phyloP scores from a whole-genome alignment of 2,113 vertebrate species.

The Centropus bengalensis region DNA sequence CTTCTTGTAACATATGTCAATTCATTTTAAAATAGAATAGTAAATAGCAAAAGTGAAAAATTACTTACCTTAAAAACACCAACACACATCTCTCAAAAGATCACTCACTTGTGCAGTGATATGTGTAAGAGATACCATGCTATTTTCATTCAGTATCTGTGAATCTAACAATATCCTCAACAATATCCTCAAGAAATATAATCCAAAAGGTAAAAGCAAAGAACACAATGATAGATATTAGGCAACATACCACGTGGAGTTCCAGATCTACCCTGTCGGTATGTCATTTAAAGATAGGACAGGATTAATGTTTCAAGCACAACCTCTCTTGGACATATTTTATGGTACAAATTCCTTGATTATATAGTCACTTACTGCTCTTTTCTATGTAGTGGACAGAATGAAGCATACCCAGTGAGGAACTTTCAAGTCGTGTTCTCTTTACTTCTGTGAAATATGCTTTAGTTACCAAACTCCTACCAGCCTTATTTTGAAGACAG shows the following conservation, averaged over 20 bases:
- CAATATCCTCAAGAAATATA: background rate
- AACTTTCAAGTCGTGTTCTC: background rate
- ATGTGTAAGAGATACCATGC: background rate
- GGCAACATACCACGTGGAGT: background rate
- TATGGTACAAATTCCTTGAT: background rate
- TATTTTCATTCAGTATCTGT: background rate
- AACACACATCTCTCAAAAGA: background rate
- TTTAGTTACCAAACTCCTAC: background rate
- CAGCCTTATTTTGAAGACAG: background rate
- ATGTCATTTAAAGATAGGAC: background rate
- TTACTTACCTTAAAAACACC: background rate
- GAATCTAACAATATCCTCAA: background rate
- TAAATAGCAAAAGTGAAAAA: background rate
- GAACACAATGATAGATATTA: background rate
- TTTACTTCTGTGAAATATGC: background rate
- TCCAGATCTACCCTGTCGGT: background rate
- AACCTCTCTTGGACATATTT: background rate
- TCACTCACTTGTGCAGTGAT: background rate
- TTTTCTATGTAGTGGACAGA: background rate
- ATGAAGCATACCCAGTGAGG: background rate
- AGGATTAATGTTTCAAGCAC: background rate
- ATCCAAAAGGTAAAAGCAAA: background rate
- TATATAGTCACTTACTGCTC: background rate
- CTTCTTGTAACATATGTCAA: too few species aligned
- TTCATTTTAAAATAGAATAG: background rate